These are phyloP conservation scores for Ephydatia muelleri DNA, from an alignment of 37 sponge, comb jelly and placozoan species.

Conservation along the genomic window DNA sequence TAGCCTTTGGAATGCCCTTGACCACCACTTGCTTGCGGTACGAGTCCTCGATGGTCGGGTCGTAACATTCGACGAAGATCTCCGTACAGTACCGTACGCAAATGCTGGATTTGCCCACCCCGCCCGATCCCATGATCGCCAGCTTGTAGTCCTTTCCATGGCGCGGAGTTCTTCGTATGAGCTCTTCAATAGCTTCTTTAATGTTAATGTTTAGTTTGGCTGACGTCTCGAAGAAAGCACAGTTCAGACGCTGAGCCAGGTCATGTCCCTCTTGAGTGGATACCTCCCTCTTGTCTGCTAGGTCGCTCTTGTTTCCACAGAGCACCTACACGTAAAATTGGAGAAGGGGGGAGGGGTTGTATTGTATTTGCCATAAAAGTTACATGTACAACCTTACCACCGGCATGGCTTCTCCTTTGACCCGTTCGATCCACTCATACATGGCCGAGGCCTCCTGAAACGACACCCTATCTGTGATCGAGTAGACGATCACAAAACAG, in stretches of 20 bases:
- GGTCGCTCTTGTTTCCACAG: constrained; percentile 91
- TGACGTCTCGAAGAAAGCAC: constrained; percentile 90
- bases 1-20: no score
- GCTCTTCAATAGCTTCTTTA: constrained; percentile 72
- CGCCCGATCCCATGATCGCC: constrained; percentile 83
- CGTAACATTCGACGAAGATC: constrained; percentile 85
- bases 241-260: constrained; percentile 54
- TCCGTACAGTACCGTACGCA: constrained; percentile 61
- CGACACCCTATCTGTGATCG: constrained; percentile 67
- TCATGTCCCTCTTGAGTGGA: constrained; percentile 51
- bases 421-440: constrained; percentile 58
- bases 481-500: constrained; percentile 91
- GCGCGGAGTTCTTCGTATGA: constrained; percentile 66
- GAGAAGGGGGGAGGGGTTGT: not conserved
- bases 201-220: constrained; percentile 81
- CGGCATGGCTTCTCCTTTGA: constrained; percentile 77
- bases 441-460: constrained; percentile 82
- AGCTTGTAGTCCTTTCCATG: constrained; percentile 59
- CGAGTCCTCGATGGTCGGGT: constrained; percentile 94
- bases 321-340: constrained; percentile 53
- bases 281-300: constrained; percentile 60
- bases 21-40: constrained; percentile 88
- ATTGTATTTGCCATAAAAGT: not conserved
- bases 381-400: constrained; percentile 50
- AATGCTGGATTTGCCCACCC: constrained; percentile 90